Base-by-base conservation (phyloP, 2,797 vertebrate genomes). In the Gastrophryne carolinensis region DNA sequence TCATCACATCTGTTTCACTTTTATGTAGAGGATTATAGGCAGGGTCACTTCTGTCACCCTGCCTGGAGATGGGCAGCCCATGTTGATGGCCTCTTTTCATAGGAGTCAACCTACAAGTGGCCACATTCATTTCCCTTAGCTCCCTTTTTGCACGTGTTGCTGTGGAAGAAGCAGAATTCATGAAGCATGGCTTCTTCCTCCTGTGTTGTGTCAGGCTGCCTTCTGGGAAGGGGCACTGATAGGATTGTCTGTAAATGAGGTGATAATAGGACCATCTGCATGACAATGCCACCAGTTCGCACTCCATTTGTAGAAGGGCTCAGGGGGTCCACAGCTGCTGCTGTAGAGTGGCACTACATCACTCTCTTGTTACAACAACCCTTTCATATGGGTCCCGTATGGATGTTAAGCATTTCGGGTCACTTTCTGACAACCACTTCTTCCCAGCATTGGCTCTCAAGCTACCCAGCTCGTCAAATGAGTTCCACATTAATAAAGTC, bases 201-300 rank as follows among this genome's bases (percentile, higher is more conserved):
- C 35, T 70, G 49, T 77, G 57, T 77, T 35, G 50, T 78, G 67
- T 57, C 50, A 78, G 39, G 35, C 17, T 26, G 47, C 47, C 52
- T 70, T 64, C 39, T 69, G 24, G 30, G 52, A 65, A 54, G 60
- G 61, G 50, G 49, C 63, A 78, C 50, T 60, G 54, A 65, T 44
- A 60, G 41, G 41, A 58, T 78, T 72, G 66, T 65, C 68, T 57
- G 52, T 60, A 66, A 78, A 72, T 19, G 68, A 78, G 61, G 68
- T 41, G 75, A 66, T 72, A 78, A 72, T 78, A 47, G 61, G 13
- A 52, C 32, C 21, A 72, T 78, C 53, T 72, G 30, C 67, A 78
- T 78, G 12, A 78, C 61, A 78, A 78, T 72, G 17, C 27, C 61
- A 78, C 75, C 75, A 72, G 68, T 72, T 78, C 68, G 66, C 75